These are phyloP conservation scores for Julus scanicus DNA, from an alignment of 2,888 invertebrate species.

Conservation along the genomic window DNA sequence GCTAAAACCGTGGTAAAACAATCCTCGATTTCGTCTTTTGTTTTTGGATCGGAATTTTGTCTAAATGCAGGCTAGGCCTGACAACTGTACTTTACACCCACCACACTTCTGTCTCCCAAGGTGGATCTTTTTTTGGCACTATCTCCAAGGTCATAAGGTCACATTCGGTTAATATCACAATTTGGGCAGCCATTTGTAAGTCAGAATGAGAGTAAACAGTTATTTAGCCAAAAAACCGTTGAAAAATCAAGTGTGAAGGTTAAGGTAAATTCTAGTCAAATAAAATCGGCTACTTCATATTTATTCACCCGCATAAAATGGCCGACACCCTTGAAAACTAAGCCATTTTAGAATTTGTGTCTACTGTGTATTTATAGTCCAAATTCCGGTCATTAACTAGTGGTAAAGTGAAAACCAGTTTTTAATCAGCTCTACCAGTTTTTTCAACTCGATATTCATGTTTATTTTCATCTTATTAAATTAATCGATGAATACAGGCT, in stretches of 20 bases:
- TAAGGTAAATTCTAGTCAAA: background rate
- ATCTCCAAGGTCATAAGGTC: constrained; percentile 24
- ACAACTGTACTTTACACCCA: too few species aligned
- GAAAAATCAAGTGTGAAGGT: background rate
- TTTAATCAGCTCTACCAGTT: too few species aligned
- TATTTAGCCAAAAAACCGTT: constrained; percentile 13
- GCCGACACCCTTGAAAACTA: background rate
- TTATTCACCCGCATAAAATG: background rate
- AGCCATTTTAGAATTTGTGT: too few species aligned
- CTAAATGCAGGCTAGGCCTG: background rate
- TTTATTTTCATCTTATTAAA: too few species aligned
- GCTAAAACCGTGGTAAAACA: too few species aligned
- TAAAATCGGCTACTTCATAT: background rate
- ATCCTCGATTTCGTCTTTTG: background rate
- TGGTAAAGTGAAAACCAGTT: too few species aligned
- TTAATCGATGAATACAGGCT: too few species aligned
- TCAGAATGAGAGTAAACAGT: background rate
- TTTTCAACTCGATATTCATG: too few species aligned
- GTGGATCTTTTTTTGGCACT: background rate
- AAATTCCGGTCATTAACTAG: too few species aligned
- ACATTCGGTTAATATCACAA: background rate
- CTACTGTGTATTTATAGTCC: too few species aligned
- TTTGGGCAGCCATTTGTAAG: background rate
- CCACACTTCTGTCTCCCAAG: background rate
- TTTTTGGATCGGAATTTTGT: background rate